Evolutionary conservation across 2,113 vertebrate species (phyloP).

Genomic region (Neodontobutis hainanensis): DNA sequence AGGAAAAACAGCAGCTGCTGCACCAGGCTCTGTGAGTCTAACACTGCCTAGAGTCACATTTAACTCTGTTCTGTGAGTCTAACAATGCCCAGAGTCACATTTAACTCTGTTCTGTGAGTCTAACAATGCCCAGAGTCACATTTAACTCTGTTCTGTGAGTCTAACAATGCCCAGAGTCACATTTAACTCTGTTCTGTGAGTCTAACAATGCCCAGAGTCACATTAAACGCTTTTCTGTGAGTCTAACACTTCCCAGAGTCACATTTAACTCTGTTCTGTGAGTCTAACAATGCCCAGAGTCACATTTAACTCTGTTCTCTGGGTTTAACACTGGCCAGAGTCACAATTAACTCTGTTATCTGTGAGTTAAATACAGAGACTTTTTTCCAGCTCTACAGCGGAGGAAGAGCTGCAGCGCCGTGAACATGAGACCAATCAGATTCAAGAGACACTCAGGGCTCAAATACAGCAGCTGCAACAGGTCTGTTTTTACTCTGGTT

Average conservation of each 20-base stretch:
- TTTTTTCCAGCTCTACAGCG: slow-evolving; percentile 71
- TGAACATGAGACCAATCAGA: slow-evolving; percentile 83
- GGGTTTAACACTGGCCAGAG: too few relatives aligned
- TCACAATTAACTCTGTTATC: background rate
- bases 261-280: background rate
- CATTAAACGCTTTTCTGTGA: background rate
- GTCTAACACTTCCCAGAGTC: too few relatives aligned
- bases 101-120: too few relatives aligned
- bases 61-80: too few relatives aligned
- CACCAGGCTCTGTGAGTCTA: slow-evolving; percentile 87
- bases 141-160: too few relatives aligned
- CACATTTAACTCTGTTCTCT: background rate
- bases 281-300: too few relatives aligned
- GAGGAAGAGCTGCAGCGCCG: slow-evolving; percentile 80
- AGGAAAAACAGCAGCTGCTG: slow-evolving; percentile 86
- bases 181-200: too few relatives aligned
- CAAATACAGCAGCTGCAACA: slow-evolving; percentile 89
- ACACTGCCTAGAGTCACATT: background rate
- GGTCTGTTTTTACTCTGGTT: slow-evolving; percentile 67
- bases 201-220: too few relatives aligned
- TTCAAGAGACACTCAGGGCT: slow-evolving; percentile 83
- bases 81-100: too few relatives aligned
- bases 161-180: too few relatives aligned
- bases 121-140: too few relatives aligned
- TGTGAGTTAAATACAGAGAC: background rate